These are phyloP conservation scores for Dolichomitus sp. DNA, from an alignment of 2,888 invertebrate genomes.

Conservation along the genomic window DNA sequence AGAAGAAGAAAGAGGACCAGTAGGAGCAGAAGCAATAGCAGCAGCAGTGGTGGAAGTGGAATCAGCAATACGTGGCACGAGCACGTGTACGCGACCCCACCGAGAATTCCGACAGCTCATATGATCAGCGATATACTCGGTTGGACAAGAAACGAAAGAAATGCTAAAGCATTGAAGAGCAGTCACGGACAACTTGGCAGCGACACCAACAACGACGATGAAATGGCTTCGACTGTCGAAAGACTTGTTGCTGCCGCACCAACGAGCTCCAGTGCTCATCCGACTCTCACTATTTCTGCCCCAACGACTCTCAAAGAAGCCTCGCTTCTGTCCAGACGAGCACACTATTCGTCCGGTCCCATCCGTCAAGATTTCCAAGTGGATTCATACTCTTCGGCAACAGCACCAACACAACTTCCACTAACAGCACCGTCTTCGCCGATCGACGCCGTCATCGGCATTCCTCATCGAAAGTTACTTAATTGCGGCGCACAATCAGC, in stretches of 20 bases:
- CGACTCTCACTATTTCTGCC: neutral
- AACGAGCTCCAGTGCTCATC: constrained; percentile 61
- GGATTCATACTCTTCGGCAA: constrained; percentile 19
- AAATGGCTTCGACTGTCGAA: constrained; percentile 49
- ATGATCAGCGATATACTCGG: constrained; percentile 96
- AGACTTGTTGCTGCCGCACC: constrained; percentile 76
- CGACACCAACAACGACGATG: constrained; percentile 53
- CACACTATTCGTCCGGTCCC: constrained; percentile 69
- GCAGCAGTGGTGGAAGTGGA: constrained; percentile 59
- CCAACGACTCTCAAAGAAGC: constrained; percentile 72
- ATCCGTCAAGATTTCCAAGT: constrained; percentile 1
- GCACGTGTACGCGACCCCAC: constrained; percentile 95
- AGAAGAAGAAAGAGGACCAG: constrained; percentile 46
- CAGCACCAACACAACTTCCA: neutral
- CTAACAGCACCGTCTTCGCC: neutral
- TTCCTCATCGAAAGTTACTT: neutral
- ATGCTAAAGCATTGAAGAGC: constrained; percentile 6
- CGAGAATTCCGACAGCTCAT: constrained; percentile 94
- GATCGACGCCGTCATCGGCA: neutral
- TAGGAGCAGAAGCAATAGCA: constrained; percentile 59
- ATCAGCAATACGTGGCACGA: constrained; percentile 91
- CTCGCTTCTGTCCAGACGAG: constrained; percentile 74
- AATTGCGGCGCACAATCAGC: constrained; percentile 5
- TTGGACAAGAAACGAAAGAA: constrained; percentile 81
- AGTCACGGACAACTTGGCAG: constrained; percentile 25